Percentiles rank a stretch among this genome's conserved stretches.
Evolutionary conservation across 2,113 vertebrate species (phyloP).

Genomic region (Bubo scandiacus): DNA sequence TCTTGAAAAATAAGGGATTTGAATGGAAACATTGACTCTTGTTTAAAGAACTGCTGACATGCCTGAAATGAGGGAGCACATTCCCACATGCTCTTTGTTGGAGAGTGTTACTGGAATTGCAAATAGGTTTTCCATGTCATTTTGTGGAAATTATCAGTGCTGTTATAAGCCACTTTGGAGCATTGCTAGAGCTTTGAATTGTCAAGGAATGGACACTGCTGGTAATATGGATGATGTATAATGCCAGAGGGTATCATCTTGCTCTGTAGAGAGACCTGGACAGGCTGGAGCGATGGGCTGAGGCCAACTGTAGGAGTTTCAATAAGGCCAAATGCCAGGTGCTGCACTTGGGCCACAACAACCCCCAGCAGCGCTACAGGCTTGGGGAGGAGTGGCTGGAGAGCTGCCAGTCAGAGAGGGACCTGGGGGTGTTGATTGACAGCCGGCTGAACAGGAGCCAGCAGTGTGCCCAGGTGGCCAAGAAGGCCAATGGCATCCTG

Average conservation of each 20-base stretch:
- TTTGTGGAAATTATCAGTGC: slow-evolving; percentile 19
- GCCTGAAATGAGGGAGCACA: slow-evolving; percentile 15
- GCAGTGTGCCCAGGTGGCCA: no score
- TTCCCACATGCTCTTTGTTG: slow-evolving; percentile 40
- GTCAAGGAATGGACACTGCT: neutral
- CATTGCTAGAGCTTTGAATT: neutral
- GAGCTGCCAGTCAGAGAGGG: no score
- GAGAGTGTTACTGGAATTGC: slow-evolving; percentile 18
- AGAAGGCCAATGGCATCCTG: no score
- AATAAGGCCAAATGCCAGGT: no score
- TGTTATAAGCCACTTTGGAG: neutral
- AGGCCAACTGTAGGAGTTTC: no score
- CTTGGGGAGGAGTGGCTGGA: no score
- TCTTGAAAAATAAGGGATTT: slow-evolving; percentile 11
- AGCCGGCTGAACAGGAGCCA: no score
- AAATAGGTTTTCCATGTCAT: slow-evolving; percentile 42
- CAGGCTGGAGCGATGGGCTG: no score
- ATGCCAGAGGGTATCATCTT: neutral
- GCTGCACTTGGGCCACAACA: no score
- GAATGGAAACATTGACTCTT: slow-evolving; percentile 45
- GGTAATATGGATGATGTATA: neutral
- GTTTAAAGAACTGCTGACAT: neutral
- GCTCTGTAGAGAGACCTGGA: no score
- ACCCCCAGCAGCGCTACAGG: no score
- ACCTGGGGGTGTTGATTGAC: no score